Evolutionary conservation across 2,888 invertebrate species (phyloP), one percentile per base, ranked within the genome.

Genomic region (Aleiodes alternator): DNA sequence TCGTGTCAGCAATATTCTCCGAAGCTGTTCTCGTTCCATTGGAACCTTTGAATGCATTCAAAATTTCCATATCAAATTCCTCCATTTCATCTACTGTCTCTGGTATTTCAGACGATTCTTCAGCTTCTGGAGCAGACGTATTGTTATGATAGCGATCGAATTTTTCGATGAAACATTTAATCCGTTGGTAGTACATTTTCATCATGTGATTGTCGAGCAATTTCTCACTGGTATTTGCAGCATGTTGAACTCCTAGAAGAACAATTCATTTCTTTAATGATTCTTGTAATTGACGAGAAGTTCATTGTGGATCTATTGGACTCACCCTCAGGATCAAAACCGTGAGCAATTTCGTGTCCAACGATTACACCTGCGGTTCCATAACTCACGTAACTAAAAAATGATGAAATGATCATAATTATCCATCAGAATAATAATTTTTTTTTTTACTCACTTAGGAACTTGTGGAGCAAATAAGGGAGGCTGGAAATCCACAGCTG

Each of bases 1-100:
- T 96, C 89, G 95, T 95, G 90, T 96, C 96, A 0, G 96, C 96
- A 76, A 96, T 96, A 90, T 96, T 96, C 91, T 96, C 96, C 43
- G 43, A 43, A 43, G 43, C 43, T 43, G 43, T 43, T 43, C 7
- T 43, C 43, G 43, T 43, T 7, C 43, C 43, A 43, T 43, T 43
- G 9, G 43, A 43, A 9, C 43, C 43, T 43, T 43, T 43, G 43
- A 43, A 43, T 9, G 43, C 43, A 8, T 43, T 11, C 8, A 43
- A 3, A 3, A 43, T 7, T 43, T 43, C 11, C 2, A 0, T 4
- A 53, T 66, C 4, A 53, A 31, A n/a, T 76, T 79, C 72, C 16
- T 11, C 57, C 43, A 23, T 48, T 1, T 76, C 78, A 29, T 77
- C 64, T 76, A 53, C 55, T 75, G 77, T 56, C 72, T 73, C 43